These are phyloP conservation scores for Drosophila mauritiana DNA, from an alignment of 1,140 invertebrate genomes.

Conservation along the genomic window DNA sequence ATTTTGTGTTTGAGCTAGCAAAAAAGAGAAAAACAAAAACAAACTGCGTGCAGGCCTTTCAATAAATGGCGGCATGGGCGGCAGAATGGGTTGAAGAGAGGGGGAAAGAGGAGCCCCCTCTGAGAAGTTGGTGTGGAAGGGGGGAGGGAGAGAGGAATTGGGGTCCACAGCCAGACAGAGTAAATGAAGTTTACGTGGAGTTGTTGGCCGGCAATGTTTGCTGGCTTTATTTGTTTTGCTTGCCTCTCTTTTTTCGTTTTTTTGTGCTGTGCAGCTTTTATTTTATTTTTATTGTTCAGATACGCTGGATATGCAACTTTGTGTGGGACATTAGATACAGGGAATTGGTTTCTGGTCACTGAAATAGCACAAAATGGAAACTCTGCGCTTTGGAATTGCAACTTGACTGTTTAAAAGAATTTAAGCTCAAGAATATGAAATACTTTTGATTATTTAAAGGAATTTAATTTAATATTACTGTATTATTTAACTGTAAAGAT, in stretches of 20 bases:
- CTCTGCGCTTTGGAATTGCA: background rate
- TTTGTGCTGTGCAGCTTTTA: conserved; percentile 30
- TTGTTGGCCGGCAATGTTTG: conserved; percentile 39
- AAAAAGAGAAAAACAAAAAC: conserved; percentile 29
- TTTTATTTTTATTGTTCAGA: conserved; percentile 35
- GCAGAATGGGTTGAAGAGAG: background rate
- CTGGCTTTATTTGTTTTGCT: conserved; percentile 45
- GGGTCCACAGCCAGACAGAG: conserved; percentile 31
- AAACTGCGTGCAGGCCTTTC: conserved; percentile 51
- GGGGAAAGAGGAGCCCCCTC: background rate
- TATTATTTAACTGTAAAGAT: too few relatives aligned
- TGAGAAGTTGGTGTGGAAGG: background rate
- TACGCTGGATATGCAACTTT: conserved; percentile 32
- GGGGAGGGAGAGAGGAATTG: background rate
- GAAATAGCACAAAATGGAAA: conserved; percentile 6
- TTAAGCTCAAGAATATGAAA: too few relatives aligned
- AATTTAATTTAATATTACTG: too few relatives aligned
- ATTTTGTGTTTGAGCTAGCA: conserved; percentile 58
- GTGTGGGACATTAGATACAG: conserved; percentile 34
- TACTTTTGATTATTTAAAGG: too few relatives aligned
- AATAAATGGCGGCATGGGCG: conserved; percentile 22
- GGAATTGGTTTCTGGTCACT: conserved; percentile 9
- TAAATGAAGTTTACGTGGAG: conserved; percentile 50
- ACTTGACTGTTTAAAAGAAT: background rate
- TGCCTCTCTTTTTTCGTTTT: conserved; percentile 18